These are phyloP conservation scores for Sinhomidia bicolor DNA, from an alignment of 2,888 invertebrate species.

Conservation along the genomic window DNA sequence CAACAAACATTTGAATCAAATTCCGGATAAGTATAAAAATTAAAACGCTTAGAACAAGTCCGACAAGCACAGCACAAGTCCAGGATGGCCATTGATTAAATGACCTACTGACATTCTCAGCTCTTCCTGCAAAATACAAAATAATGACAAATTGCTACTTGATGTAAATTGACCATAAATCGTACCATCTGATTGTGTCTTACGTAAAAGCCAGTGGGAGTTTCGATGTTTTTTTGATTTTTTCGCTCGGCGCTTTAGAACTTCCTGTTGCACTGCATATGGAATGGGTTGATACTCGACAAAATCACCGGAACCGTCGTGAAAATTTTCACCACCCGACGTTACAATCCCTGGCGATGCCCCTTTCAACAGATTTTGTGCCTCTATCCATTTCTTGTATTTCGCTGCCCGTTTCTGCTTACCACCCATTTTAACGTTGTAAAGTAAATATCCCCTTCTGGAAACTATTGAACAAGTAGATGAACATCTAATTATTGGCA, in stretches of 20 bases:
- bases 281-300: constrained; percentile 22
- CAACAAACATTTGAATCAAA: constrained; percentile 22
- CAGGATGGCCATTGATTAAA: constrained; percentile 13
- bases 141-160: neutral
- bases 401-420: constrained; percentile 67
- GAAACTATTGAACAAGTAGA: too few relatives aligned
- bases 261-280: constrained; percentile 9
- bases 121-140: constrained; percentile 10
- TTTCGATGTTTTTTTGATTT: neutral
- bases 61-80: neutral
- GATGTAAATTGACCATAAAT: too few relatives aligned
- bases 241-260: constrained; percentile 25
- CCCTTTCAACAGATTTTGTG: constrained; percentile 3
- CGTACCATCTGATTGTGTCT: neutral
- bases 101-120: neutral
- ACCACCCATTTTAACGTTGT: constrained; percentile 65
- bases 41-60: neutral
- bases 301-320: constrained; percentile 2
- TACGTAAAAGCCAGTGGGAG: constrained; percentile 3
- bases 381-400: constrained; percentile 48
- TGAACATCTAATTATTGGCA: too few relatives aligned
- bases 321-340: neutral
- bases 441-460: too few relatives aligned
- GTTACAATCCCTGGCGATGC: neutral
- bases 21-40: constrained; percentile 33